Base-by-base conservation (phyloP, 1,140 invertebrate species). In the Lethrus apterus region DNA sequence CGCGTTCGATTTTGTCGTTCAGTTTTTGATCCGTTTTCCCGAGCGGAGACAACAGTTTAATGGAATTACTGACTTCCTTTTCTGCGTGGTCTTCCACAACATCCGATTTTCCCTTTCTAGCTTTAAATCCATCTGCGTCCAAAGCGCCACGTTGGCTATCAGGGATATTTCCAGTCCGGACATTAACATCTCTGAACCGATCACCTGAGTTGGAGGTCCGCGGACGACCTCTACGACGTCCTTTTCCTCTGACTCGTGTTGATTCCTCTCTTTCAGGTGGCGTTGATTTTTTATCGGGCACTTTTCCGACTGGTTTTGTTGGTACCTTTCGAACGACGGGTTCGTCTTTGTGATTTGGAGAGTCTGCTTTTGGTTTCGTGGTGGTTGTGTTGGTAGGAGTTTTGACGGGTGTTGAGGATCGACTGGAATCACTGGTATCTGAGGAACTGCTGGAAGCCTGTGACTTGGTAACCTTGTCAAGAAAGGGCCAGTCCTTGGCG, bases 1-100 rank as follows among this genome's bases (percentile, higher is more conserved):
- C 23, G 58, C 57, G 36, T 55, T 50, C 30, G 55, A 57, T 49
- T 60, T 67, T 51, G 1, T 73, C 65, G 23, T 63, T 76, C 58
- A 78, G 17, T 69, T 75, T 79, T 73, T 81, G 78, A 68, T 83
- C 74, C 74, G 72, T 62, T 77, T 84, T 77, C 77, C 79, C 74
- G 75, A 81, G 55, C 80, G 76, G 51, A 83, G 73, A 57, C 53
- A 72, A 72, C 67, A 78, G 69, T 59, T 73, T 73, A 56, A 45
- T 52, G 71, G 74, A 65, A 66, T 80, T 71, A 21, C 15, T 21
- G 17, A 13, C 4, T 68, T 72, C 69, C 70, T 78, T 79, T 72
- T 74, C 74, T 38, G 68, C 67, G 60, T 67, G 73, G 67, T 56
- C 55, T 50, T 43, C 42, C 46, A 56, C 31, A 21, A 54, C 51